Conservation (phyloP, 2,888 invertebrate genomes). For the Corythucha ciliata region DNA sequence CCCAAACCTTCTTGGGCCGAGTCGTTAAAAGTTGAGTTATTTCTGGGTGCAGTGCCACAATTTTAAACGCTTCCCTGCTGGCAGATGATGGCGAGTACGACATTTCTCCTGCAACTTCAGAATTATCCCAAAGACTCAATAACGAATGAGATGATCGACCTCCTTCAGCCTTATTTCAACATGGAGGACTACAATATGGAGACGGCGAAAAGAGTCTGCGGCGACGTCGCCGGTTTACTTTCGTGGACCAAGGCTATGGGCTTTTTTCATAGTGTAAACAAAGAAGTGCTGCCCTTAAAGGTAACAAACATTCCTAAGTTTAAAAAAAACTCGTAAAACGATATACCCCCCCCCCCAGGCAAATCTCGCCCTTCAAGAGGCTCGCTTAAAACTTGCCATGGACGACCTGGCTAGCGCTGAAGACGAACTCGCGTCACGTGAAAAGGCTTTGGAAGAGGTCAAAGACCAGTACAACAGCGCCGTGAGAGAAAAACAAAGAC, state of each 20-base stretch:
- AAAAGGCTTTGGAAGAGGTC: slow-evolving; percentile 77
- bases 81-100: slow-evolving; percentile 90
- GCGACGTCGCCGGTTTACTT: slow-evolving; percentile 87
- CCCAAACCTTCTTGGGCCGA: slow-evolving; percentile 95
- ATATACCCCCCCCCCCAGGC: slow-evolving; percentile 45
- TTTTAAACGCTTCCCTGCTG: slow-evolving; percentile 28
- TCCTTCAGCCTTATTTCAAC: slow-evolving; percentile 80
- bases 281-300: slow-evolving; percentile 89
- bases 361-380: slow-evolving; percentile 83
- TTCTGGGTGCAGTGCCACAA: no score
- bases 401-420: slow-evolving; percentile 82
- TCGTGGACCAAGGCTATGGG: slow-evolving; percentile 97
- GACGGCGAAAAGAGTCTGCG: slow-evolving; percentile 88
- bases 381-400: slow-evolving; percentile 79
- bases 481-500: slow-evolving; percentile 80
- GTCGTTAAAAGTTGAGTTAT: slow-evolving; percentile 63
- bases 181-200: slow-evolving; percentile 98
- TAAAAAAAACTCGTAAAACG: no score
- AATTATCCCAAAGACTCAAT: slow-evolving; percentile 94
- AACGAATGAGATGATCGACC: slow-evolving; percentile 93
- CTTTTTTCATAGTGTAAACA: slow-evolving; percentile 91
- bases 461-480: slow-evolving; percentile 90
- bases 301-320: slow-evolving; percentile 36
- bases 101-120: slow-evolving; percentile 81
- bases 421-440: slow-evolving; percentile 78